A percentile compares a stretch with the other conserved stretches of the same genome.
Evolutionary conservation across 2,888 invertebrate genomes (phyloP).

Genomic region (Habrosyne pyritoides): DNA sequence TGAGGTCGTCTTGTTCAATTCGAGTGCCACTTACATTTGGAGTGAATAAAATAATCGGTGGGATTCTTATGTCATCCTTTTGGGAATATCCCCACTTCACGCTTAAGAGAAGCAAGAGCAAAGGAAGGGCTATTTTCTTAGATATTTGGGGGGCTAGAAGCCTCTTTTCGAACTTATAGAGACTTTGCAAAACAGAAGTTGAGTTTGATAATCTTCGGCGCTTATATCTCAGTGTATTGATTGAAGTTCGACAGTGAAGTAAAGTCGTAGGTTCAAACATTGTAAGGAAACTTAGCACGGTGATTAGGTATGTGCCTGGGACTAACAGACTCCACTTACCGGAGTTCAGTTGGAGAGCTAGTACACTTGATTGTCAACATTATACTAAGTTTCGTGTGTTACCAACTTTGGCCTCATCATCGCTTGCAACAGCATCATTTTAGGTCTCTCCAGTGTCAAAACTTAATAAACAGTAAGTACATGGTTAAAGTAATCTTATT

Average conservation of each 20-base stretch:
- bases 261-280: too few species aligned
- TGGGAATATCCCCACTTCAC: not conserved
- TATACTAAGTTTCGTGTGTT: too few species aligned
- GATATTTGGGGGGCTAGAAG: not conserved
- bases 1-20: not conserved
- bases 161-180: not conserved
- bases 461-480: too few species aligned
- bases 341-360: too few species aligned
- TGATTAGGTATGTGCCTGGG: too few species aligned
- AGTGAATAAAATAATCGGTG: conserved; percentile 2
- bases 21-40: not conserved
- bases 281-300: too few species aligned
- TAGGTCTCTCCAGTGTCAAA: too few species aligned
- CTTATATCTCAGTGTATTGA: not conserved
- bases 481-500: too few species aligned
- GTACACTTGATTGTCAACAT: too few species aligned
- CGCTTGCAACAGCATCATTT: too few species aligned
- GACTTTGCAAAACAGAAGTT: not conserved
- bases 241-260: not conserved
- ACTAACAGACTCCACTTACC: too few species aligned
- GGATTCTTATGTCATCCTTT: not conserved
- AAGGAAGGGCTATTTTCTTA: not conserved
- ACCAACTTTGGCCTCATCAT: too few species aligned
- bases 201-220: not conserved
- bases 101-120: not conserved